These are phyloP conservation scores for Tokudaia tokunoshimensis DNA, from an alignment of 2,797 vertebrate species.

Conservation along the genomic window DNA sequence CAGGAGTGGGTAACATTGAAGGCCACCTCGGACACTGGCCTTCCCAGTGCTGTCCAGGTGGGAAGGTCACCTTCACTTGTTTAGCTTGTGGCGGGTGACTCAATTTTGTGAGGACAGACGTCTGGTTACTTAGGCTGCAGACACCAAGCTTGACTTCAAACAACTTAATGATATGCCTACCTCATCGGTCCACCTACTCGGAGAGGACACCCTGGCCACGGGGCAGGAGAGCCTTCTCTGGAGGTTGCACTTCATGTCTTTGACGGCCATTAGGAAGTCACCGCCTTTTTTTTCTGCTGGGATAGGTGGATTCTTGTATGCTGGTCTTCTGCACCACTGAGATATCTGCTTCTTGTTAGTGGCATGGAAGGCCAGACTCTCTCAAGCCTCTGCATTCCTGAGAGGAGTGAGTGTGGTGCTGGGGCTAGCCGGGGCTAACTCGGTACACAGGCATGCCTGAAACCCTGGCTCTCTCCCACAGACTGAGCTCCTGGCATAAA, in stretches of 20 bases:
- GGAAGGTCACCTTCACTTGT: background rate
- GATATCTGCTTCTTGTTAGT: background rate
- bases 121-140: background rate
- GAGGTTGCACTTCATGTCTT: background rate
- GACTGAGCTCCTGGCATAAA: background rate
- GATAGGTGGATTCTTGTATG: no score
- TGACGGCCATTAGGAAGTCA: background rate
- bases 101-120: background rate
- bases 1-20: background rate
- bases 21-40: background rate
- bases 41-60: background rate
- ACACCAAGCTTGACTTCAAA: background rate
- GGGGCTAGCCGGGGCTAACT: background rate
- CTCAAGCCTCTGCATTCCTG: background rate
- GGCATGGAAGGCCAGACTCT: background rate
- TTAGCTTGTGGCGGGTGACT: background rate
- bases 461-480: background rate
- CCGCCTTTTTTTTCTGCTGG: background rate
- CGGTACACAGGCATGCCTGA: background rate
- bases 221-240: background rate
- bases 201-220: background rate
- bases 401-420: background rate
- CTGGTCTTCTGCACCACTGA: background rate
- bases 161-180: background rate
- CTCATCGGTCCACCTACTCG: background rate